Evolutionary conservation across 2,797 vertebrate species (phyloP).

Genomic region (Hyperoplus immaculatus): DNA sequence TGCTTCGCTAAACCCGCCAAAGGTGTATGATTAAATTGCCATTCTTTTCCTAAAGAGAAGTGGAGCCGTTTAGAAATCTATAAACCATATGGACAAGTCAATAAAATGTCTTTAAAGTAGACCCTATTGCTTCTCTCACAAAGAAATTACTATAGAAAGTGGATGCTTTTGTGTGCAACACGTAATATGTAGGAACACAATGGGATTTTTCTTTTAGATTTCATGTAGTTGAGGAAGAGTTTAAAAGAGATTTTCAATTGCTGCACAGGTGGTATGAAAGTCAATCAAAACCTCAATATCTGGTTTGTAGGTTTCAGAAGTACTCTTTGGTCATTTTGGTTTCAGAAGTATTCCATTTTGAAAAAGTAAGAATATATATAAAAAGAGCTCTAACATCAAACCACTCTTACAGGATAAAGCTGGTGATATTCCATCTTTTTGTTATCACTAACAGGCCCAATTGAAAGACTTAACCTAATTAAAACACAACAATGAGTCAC

Average conservation of each 20-base stretch:
- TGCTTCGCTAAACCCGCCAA: conserved; percentile 65
- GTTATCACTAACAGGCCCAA: too few species aligned
- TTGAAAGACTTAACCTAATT: background rate
- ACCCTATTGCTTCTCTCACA: conserved; percentile 51
- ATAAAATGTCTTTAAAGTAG: conserved; percentile 70
- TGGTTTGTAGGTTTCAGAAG: conserved; percentile 13
- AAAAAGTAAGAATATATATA: too few species aligned
- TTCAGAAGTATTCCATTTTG: too few species aligned
- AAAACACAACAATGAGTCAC: background rate
- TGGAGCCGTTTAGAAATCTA: conserved; percentile 70
- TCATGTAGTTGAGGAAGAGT: conserved; percentile 20
- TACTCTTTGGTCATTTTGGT: background rate
- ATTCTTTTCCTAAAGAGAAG: conserved; percentile 72
- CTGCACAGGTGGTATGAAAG: conserved; percentile 13
- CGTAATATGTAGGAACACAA: conserved; percentile 24
- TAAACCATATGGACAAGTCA: conserved; percentile 77
- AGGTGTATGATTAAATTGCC: conserved; percentile 78
- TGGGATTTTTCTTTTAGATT: conserved; percentile 5
- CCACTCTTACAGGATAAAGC: background rate
- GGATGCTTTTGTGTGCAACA: conserved; percentile 53
- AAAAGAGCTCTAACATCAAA: background rate
- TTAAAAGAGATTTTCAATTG: conserved; percentile 22
- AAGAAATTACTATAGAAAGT: conserved; percentile 55
- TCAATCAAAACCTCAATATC: conserved; percentile 28
- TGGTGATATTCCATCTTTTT: conserved; percentile 1